These are phyloP conservation scores for Sycophila sp. DNA, from an alignment of 1,140 invertebrate species.

Conservation along the genomic window DNA sequence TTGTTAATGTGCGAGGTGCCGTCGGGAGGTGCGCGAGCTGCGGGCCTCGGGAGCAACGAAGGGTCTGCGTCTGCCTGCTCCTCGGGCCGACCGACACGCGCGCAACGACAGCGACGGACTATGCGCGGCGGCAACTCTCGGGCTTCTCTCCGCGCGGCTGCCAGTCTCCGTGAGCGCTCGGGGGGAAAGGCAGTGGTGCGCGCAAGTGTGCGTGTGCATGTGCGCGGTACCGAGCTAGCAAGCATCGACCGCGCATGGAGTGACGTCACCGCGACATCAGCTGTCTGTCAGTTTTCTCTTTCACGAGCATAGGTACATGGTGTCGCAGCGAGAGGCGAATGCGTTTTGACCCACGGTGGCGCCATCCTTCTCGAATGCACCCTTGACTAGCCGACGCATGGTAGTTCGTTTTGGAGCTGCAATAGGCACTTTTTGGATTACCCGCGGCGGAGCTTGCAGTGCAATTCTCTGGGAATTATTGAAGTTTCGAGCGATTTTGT, in stretches of 20 bases:
- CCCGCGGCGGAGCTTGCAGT: no score
- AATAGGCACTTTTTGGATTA: no score
- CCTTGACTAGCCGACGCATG: not conserved
- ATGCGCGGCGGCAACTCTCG: not conserved
- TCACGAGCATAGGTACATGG: no score
- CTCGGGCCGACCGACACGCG: no score
- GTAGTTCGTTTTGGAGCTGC: not conserved
- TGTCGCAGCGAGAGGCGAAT: not conserved
- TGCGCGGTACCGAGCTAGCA: constrained; percentile 10
- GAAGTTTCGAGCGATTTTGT: no score
- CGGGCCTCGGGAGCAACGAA: not conserved
- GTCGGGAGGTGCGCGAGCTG: not conserved
- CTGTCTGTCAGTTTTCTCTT: constrained; percentile 40
- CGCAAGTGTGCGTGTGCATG: not conserved
- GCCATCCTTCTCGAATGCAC: not conserved
- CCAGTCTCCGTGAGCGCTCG: not conserved
- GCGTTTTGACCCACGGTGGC: not conserved
- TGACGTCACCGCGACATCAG: constrained; percentile 58
- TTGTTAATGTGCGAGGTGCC: not conserved
- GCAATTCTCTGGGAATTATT: no score
- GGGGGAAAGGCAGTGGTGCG: not conserved
- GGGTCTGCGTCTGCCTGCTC: constrained; percentile 1
- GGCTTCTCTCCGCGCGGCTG: not conserved
- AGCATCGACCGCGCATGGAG: constrained; percentile 57
- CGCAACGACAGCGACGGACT: not conserved